Evolutionary conservation across 2,797 vertebrate genomes (phyloP), one percentile per base, ranked within the genome.

Genomic region (Brachymystax lenok): DNA sequence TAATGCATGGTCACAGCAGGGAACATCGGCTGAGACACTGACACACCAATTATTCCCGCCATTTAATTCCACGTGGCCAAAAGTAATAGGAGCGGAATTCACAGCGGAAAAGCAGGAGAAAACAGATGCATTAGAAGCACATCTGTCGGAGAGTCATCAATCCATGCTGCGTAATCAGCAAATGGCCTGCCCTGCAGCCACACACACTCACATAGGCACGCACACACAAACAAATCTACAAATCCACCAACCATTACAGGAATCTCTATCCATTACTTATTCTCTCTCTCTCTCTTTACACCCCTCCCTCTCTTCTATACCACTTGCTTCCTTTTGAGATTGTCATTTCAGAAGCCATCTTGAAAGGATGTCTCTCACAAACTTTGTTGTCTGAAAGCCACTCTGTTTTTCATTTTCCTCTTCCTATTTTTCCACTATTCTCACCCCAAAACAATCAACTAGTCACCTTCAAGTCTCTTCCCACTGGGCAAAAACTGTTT

Each of bases 1-100:
- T 83, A 83, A 85, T 85, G 76, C 83, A 82, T 80, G 71, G 78
- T 71, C 83, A 86, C 85, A 85, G 72, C 28, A 12, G 87, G 85
- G 83, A 84, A 84, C 83, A 78, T 30, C 0, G 80, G 82, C 80
- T 83, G 79, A 82, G 79, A 86, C 81, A 81, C 81, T 76, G 79
- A 84, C 77, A 76, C 21, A 33, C 56, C 56, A 76, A 82, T 88
- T 69, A 82, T 77, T 80, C 79, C 71, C 77, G 72, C 74, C 85
- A 83, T 86, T 90, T 88, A 82, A 84, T 90, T 92, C 74, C 76
- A 85, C 74, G 71, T 74, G 67, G 76, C 77, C 80, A 76, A 74
- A 85, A 87, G 84, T 84, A 88, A 87, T 77, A 84, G 69, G 64
- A 83, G 80, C 54, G 79, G 73, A 86, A 79, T 8, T 56, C 78